Evolutionary conservation across 2,888 invertebrate species (phyloP).

Genomic region (Leucophenga montana): DNA sequence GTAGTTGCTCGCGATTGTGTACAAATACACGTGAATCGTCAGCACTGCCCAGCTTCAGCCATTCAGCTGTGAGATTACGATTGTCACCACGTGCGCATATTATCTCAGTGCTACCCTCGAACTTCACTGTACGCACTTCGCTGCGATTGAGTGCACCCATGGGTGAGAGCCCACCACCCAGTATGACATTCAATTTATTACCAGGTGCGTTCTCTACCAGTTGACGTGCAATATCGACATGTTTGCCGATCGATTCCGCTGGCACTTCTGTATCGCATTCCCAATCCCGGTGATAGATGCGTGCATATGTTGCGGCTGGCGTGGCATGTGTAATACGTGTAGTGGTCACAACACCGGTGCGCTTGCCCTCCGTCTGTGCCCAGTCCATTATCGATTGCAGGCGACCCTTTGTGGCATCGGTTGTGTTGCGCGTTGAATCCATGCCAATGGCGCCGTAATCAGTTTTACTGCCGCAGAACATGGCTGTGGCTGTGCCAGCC

Average conservation of each 20-base stretch:
- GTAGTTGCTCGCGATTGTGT: conserved; percentile 70
- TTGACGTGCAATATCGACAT: conserved; percentile 77
- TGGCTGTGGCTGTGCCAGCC: conserved; percentile 81
- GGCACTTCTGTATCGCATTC: conserved; percentile 75
- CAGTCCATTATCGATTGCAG: conserved; percentile 75
- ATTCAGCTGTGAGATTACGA: conserved; percentile 76
- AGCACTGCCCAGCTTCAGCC: conserved; percentile 72
- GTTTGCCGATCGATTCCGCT: conserved; percentile 69
- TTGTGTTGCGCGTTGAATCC: conserved; percentile 60
- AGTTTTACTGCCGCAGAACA: conserved; percentile 78
- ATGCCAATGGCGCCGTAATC: conserved; percentile 77
- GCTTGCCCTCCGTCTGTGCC: conserved; percentile 77
- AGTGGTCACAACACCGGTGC: conserved; percentile 79
- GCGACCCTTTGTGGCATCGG: conserved; percentile 72
- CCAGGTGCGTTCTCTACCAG: conserved; percentile 78
- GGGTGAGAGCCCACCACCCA: conserved; percentile 77
- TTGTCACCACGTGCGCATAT: conserved; percentile 75
- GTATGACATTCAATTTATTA: conserved; percentile 77
- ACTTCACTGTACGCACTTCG: conserved; percentile 52
- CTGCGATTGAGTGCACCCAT: conserved; percentile 69
- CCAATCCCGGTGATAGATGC: conserved; percentile 76
- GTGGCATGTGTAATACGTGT: conserved; percentile 80
- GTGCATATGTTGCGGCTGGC: conserved; percentile 77
- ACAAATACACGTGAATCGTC: conserved; percentile 69
- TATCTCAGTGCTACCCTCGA: conserved; percentile 63